Evolutionary conservation across 1,140 invertebrate species (phyloP).

Genomic region (Apocrypta bakeri): DNA sequence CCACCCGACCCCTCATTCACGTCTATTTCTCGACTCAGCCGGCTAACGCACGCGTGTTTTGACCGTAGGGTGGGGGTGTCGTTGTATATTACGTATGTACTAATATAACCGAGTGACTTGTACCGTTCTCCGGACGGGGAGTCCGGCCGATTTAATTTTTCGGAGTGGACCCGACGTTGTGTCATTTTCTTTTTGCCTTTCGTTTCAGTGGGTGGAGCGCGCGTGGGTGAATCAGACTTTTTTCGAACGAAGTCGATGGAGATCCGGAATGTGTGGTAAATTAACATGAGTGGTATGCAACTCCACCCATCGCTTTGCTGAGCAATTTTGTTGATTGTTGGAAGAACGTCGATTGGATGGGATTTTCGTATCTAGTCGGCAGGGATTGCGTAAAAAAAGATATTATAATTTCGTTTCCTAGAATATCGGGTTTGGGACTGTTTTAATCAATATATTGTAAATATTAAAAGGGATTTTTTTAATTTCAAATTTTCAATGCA

Average conservation of each 20-base stretch:
- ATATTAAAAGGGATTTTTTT: too few relatives aligned
- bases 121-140: background rate
- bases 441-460: too few relatives aligned
- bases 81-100: background rate
- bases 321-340: background rate
- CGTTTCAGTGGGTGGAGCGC: too few relatives aligned
- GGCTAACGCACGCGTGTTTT: background rate
- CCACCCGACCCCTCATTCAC: background rate
- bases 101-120: background rate
- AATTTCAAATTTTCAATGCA: too few relatives aligned
- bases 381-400: too few relatives aligned
- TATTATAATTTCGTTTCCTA: too few relatives aligned
- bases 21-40: constrained; percentile 37
- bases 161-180: background rate
- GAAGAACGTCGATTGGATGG: background rate
- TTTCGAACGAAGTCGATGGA: background rate
- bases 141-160: background rate
- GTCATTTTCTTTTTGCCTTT: too few relatives aligned
- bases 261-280: background rate
- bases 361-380: too few relatives aligned
- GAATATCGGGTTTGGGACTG: too few relatives aligned
- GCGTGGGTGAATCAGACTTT: too few relatives aligned
- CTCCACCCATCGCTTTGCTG: background rate
- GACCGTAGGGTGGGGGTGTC: background rate
- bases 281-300: background rate